Percentiles rank a stretch among this genome's conserved stretches.
phyloP scores from a whole-genome alignment of 1,140 invertebrate genomes.

The Drosophila subobscura region DNA sequence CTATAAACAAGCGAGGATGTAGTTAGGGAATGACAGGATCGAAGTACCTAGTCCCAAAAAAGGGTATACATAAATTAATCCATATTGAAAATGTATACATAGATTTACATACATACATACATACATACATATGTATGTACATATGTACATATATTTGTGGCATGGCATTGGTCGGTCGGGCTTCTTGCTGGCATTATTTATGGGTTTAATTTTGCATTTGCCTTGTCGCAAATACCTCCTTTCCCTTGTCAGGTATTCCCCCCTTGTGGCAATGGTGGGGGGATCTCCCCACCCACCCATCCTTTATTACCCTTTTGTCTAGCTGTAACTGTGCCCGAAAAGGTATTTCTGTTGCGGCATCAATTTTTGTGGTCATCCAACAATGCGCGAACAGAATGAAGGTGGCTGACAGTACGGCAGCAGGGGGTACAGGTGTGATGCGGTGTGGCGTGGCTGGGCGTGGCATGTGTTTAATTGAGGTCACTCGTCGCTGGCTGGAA shows the following conservation, averaged over 20 bases:
- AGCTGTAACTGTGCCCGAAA: conserved; percentile 12
- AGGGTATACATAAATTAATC: no score
- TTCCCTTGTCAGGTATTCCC: not conserved
- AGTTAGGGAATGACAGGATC: conserved; percentile 17
- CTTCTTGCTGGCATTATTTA: conserved; percentile 15
- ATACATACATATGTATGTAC: no score
- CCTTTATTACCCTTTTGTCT: not conserved
- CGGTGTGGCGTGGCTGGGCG: conserved; percentile 23
- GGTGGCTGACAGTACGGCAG: conserved; percentile 11
- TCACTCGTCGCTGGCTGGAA: conserved; percentile 36
- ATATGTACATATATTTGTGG: no score
- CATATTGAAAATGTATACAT: no score
- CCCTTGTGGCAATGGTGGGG: no score
- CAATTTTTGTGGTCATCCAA: conserved; percentile 40
- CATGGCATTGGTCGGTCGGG: not conserved
- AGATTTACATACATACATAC: no score
- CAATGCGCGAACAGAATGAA: conserved; percentile 33
- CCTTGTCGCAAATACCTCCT: not conserved
- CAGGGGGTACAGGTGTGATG: conserved; percentile 17
- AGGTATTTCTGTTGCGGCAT: conserved; percentile 42
- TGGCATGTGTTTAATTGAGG: conserved; percentile 53
- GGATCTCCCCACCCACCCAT: not conserved
- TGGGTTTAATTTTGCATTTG: conserved; percentile 41
- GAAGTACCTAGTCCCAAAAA: not conserved
- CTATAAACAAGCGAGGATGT: conserved; percentile 26